Base-by-base conservation (phyloP, 2,113 vertebrate genomes). In the Oreochromis aureus region DNA sequence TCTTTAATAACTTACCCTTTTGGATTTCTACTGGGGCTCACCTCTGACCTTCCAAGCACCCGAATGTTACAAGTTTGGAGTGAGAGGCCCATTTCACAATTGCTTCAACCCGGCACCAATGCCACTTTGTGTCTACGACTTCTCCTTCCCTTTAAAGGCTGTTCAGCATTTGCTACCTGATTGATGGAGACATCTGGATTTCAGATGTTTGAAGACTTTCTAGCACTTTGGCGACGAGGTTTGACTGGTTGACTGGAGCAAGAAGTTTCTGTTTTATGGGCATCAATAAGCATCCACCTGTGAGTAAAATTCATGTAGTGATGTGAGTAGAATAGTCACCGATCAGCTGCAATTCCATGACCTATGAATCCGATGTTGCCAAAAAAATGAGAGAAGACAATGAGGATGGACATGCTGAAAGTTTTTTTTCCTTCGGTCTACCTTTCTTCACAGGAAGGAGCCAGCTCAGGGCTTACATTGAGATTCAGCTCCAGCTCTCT, bases 401-500 rank as follows among this genome's bases (percentile, higher is more conserved):
- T 10, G 19, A 56, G 16, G n/a, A 24, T 3, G 16, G 51, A 54
- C 13, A 32, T 53, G 18, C 8, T 27, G 22, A n/a, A 84, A 46
- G 24, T 27, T 54, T 7, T 83, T 15, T 15, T 27, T 15, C 22
- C 12, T 16, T 34, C 30, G 18, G 13, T 16, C 46, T 78, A 51
- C 71, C 71, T 76, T 76, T 76, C 44, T 7, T 48, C 76, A 39
- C 78, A 82, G 82, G 82, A 89, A 83, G 86, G 73, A 78, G 51
- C 11, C 6, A 41, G 36, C 46, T 85, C 69, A 44, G 84, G 56
- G 80, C 71, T 16, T 76, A 85, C 39, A 91, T 92, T 92, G 80
- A 82, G 76, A 93, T 93, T 89, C 92, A 89, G 92, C 89, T 87
- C 85, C 58, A 82, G 89, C 71, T 86, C 10, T 76, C 81, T 1